Evolutionary conservation across 2,888 invertebrate genomes (phyloP).

Genomic region (Mythimna albipuncta): DNA sequence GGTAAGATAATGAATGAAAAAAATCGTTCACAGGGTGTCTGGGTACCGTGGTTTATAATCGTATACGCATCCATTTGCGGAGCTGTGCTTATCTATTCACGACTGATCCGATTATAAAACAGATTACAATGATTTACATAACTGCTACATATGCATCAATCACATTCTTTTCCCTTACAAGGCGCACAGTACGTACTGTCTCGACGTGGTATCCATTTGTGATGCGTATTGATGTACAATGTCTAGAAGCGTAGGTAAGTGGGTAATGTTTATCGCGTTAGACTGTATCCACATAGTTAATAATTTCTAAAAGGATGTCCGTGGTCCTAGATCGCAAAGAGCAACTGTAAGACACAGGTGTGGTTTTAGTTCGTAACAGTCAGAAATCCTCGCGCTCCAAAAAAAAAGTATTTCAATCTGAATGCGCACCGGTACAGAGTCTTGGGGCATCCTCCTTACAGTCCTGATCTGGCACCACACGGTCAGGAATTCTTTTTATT

Average conservation of each 20-base stretch:
- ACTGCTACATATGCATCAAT: conserved; percentile 35
- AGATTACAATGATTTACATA: conserved; percentile 40
- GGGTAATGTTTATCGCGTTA: neutral
- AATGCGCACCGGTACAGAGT: too few relatives aligned
- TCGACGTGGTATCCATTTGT: conserved; percentile 27
- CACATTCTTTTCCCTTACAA: conserved; percentile 48
- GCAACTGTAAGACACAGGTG: too few relatives aligned
- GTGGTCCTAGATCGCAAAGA: too few relatives aligned
- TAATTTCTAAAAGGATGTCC: too few relatives aligned
- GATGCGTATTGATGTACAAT: conserved; percentile 17
- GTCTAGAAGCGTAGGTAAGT: neutral
- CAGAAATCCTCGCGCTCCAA: too few relatives aligned
- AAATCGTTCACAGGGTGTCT: neutral
- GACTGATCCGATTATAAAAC: conserved; percentile 38
- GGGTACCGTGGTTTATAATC: neutral
- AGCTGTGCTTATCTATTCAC: neutral
- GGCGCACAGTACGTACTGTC: conserved; percentile 8
- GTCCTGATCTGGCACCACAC: too few relatives aligned
- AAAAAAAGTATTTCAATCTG: too few relatives aligned
- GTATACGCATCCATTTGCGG: neutral
- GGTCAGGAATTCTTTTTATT: too few relatives aligned
- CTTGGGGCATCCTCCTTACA: too few relatives aligned
- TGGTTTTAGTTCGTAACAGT: too few relatives aligned
- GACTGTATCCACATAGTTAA: neutral
- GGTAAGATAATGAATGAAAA: too few relatives aligned